Base-by-base conservation (phyloP, 2,113 vertebrate genomes). In the Saiga tatarica region DNA sequence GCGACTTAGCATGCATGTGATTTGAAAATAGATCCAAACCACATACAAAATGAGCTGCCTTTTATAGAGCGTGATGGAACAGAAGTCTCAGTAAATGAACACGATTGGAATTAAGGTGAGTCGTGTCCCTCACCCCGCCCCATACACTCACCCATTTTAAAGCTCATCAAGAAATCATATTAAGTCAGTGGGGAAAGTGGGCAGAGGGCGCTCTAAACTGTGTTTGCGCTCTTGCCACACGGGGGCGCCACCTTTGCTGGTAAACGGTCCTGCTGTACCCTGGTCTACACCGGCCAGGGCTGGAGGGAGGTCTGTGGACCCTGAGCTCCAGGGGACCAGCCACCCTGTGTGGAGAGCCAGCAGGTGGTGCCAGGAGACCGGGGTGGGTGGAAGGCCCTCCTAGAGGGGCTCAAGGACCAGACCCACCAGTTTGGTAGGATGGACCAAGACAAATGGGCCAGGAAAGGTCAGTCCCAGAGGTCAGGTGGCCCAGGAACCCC, bases 191-290 rank as follows among this genome's bases (percentile, higher is more conserved):
- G 12, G 15, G 5, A 21, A 30, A 10, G 6, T 3, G 47, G 7
- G 45, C 50, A 0, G 28, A 47, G 62, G 87, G 62, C n/a, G 0
- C 36, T 0, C 21, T 11, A 3, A 21, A 2, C 26, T 15, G 47
- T 15, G 12, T 64, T 62, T 16, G 8, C 1, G 47, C 50, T 59
- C 79, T 19, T 17, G 95, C 97, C 98, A 98, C 98, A 39, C 96
- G 98, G 97, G 93, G 97, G 97, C 91, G 60, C 82, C 91, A 93
- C 93, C 1, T 59, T 1, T 45, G 36, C 89, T 39, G 67, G 15
- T 36, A 83, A 92, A 50, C 59, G 8, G 84, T 45, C 3, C 13
- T 42, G 39, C 60, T 0, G 42, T 5, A 26, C 11, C 25, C 53
- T 0, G 45, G 67, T 52, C 47, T n/a, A 3, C 1, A 36, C 19